phyloP scores from a whole-genome alignment of 2,113 vertebrate species.

The Ammodytes dubius region DNA sequence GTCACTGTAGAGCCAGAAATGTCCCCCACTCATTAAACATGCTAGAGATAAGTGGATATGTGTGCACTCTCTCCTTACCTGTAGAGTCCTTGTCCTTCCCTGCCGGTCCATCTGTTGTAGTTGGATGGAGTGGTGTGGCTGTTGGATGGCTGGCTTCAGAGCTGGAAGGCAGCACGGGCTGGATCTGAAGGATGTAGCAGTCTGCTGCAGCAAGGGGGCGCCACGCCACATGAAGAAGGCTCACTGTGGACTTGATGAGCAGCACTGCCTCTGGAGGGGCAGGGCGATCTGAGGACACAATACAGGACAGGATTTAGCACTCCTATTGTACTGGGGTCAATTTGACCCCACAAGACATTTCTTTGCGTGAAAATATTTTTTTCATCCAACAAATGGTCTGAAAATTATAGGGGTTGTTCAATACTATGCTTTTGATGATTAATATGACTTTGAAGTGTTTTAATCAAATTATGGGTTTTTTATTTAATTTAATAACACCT shows the following conservation, averaged over 20 bases:
- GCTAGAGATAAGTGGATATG: not conserved
- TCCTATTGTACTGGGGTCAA: not conserved
- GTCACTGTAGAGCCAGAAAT: not conserved
- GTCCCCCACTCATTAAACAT: not conserved
- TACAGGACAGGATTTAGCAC: not conserved
- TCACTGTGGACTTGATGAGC: slow-evolving; percentile 94
- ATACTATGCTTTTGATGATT: too few species aligned
- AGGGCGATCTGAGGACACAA: slow-evolving; percentile 88
- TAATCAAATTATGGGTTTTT: too few species aligned
- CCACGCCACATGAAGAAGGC: slow-evolving; percentile 96
- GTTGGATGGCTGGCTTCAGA: not conserved
- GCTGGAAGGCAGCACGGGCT: slow-evolving; percentile 76
- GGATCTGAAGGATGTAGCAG: slow-evolving; percentile 93
- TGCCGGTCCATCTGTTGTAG: slow-evolving; percentile 25
- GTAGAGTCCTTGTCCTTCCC: not conserved
- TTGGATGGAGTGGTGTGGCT: not conserved
- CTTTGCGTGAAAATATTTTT: too few species aligned
- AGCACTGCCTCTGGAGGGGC: slow-evolving; percentile 90
- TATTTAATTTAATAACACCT: too few species aligned
- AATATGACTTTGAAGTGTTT: too few species aligned
- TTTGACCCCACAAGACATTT: too few species aligned
- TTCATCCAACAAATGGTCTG: too few species aligned
- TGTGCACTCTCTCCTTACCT: slow-evolving; percentile 33
- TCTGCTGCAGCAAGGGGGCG: slow-evolving; percentile 94
- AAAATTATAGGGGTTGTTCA: too few species aligned